These are phyloP conservation scores for Acanthopleura granulata DNA, from an alignment of 2,888 invertebrate species.

Conservation along the genomic window DNA sequence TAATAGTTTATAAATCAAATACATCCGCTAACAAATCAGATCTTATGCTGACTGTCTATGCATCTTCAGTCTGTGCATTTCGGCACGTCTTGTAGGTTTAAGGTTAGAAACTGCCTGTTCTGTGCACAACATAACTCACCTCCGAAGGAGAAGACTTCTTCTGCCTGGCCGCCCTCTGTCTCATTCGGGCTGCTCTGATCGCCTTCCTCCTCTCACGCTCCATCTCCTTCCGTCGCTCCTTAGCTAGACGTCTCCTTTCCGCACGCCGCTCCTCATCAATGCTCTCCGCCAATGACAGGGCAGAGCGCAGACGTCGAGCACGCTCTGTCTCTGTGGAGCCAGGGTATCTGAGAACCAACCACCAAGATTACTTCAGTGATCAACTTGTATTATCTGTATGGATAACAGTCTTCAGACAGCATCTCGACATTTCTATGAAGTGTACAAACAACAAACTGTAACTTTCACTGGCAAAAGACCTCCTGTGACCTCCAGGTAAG, in stretches of 20 bases:
- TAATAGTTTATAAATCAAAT: no score
- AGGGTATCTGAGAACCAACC: conserved; percentile 39
- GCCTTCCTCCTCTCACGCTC: conserved; percentile 65
- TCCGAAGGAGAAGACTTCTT: conserved; percentile 32
- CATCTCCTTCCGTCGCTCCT: conserved; percentile 59
- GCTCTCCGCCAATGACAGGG: conserved; percentile 54
- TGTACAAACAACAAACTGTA: no score
- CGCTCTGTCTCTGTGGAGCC: conserved; percentile 58
- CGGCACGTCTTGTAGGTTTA: no score
- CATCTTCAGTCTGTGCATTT: no score
- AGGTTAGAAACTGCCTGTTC: no score
- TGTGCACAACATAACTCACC: not conserved
- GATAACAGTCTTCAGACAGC: no score
- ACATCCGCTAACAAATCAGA: no score
- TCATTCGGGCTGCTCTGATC: conserved; percentile 57
- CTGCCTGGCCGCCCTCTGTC: conserved; percentile 57
- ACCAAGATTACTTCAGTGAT: not conserved
- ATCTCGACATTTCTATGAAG: no score
- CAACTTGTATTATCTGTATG: not conserved
- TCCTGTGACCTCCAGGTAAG: no score
- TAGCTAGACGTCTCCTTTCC: conserved; percentile 37
- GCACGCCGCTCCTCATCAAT: conserved; percentile 45
- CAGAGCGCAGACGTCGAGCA: conserved; percentile 40
- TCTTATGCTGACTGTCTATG: no score
- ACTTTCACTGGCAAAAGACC: no score